These are phyloP conservation scores for Noctua pronuba DNA, from an alignment of 2,888 invertebrate genomes.

Conservation along the genomic window DNA sequence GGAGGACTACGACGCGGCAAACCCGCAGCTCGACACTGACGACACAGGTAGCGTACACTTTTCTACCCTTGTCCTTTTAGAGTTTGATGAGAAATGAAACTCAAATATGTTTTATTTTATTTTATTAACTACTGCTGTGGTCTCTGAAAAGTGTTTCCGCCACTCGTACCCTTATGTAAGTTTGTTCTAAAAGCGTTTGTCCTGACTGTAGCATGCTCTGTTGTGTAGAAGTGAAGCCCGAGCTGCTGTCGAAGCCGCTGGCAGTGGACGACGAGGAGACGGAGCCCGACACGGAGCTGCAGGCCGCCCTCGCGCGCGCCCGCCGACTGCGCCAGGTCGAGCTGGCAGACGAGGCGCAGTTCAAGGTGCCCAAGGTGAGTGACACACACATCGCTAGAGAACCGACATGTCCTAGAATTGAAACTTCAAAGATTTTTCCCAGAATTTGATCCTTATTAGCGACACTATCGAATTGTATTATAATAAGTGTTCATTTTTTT, in stretches of 20 bases:
- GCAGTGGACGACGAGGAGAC: slow-evolving; percentile 90
- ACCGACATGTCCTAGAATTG: too few species aligned
- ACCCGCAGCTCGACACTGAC: slow-evolving; percentile 90
- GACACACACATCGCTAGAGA: too few species aligned
- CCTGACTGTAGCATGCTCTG: neutral
- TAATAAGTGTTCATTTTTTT: too few species aligned
- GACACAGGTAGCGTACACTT: slow-evolving; percentile 88
- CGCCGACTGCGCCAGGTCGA: slow-evolving; percentile 91
- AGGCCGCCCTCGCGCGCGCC: slow-evolving; percentile 93
- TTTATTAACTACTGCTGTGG: neutral
- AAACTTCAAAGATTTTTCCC: too few species aligned
- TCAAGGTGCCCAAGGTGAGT: slow-evolving; percentile 76
- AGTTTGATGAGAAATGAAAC: too few species aligned
- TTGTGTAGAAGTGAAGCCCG: slow-evolving; percentile 79
- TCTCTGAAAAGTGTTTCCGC: neutral
- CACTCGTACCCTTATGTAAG: neutral
- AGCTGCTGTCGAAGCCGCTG: slow-evolving; percentile 65
- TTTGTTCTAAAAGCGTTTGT: neutral
- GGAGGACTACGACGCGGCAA: slow-evolving; percentile 84
- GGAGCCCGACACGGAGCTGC: slow-evolving; percentile 93
- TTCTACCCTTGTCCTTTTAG: neutral
- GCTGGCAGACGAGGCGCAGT: neutral
- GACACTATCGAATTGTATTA: too few species aligned
- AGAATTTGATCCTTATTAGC: too few species aligned
- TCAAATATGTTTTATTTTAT: neutral